phyloP scores from a whole-genome alignment of 2,797 vertebrate genomes.

The Hylomyscus alleni region DNA sequence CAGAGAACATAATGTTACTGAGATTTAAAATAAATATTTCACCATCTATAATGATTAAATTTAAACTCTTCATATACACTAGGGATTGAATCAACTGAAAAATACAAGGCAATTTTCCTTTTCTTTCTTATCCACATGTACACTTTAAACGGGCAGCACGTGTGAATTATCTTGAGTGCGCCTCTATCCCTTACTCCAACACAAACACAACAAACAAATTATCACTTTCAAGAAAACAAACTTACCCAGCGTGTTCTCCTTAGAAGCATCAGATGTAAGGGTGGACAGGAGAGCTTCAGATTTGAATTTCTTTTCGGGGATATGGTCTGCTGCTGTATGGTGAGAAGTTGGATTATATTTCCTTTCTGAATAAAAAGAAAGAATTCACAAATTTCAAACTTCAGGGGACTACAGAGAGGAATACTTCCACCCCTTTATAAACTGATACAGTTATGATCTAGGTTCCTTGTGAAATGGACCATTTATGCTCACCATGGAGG shows the following conservation, averaged over 20 bases:
- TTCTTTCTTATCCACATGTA: constrained; percentile 57
- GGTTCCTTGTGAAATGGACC: background rate
- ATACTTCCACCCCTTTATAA: constrained; percentile 45
- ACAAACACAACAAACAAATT: constrained; percentile 50
- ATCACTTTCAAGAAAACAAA: constrained; percentile 65
- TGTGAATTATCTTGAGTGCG: background rate
- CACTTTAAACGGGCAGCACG: constrained; percentile 2
- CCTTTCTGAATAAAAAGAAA: constrained; percentile 92
- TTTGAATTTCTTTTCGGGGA: constrained; percentile 99
- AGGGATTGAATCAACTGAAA: background rate
- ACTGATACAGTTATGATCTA: background rate
- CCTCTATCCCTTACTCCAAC: constrained; percentile 47
- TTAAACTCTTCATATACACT: constrained; percentile 39
- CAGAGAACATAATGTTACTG: constrained; percentile 82
- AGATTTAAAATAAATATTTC: constrained; percentile 71
- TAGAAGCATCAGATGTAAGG: constrained; percentile 97
- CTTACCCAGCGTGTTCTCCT: constrained; percentile 97
- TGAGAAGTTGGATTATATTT: constrained; percentile 96
- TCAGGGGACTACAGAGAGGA: constrained; percentile 15
- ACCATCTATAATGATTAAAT: constrained; percentile 44
- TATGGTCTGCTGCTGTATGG: constrained; percentile 96
- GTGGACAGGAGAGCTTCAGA: constrained; percentile 99
- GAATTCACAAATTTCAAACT: constrained; percentile 52
- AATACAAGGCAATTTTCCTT: constrained; percentile 33
- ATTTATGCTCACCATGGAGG: constrained; percentile 35